phyloP scores from a whole-genome alignment of 2,113 vertebrate species.

The Tor tambroides region DNA sequence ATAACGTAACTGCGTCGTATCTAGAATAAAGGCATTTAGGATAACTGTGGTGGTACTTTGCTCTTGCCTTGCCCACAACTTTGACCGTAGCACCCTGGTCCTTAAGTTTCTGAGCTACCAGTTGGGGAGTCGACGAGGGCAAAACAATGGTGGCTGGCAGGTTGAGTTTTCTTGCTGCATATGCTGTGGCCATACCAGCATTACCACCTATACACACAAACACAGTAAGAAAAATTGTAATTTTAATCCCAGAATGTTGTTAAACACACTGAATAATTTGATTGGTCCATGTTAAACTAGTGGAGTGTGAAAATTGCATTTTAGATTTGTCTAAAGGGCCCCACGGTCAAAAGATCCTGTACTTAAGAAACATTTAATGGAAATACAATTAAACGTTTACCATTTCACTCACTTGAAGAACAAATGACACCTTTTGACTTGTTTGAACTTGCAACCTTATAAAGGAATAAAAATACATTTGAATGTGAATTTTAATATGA shows the following conservation, averaged over 20 bases:
- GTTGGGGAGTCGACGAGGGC: slow-evolving; percentile 70
- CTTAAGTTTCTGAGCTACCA: slow-evolving; percentile 72
- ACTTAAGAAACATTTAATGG: too few species aligned
- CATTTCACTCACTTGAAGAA: slow-evolving; percentile 72
- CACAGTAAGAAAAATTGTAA: not conserved
- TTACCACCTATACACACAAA: slow-evolving; percentile 73
- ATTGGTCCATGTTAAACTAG: not conserved
- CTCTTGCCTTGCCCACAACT: slow-evolving; percentile 72
- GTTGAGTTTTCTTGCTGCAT: slow-evolving; percentile 73
- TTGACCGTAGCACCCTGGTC: slow-evolving; percentile 75
- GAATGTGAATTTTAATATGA: too few species aligned
- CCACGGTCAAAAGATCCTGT: not conserved
- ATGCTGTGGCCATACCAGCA: slow-evolving; percentile 79
- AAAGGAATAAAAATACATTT: slow-evolving; percentile 12
- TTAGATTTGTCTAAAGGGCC: not conserved
- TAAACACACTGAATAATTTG: not conserved
- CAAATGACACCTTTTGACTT: slow-evolving; percentile 76
- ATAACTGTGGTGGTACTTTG: not conserved
- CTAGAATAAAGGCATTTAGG: not conserved
- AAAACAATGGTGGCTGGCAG: slow-evolving; percentile 76
- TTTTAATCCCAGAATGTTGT: not conserved
- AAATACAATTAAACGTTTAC: not conserved
- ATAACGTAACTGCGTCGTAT: not conserved
- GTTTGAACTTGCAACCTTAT: slow-evolving; percentile 63
- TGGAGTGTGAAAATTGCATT: not conserved